Conservation (phyloP, 2,113 vertebrate genomes). For the Pristiophorus japonicus region DNA sequence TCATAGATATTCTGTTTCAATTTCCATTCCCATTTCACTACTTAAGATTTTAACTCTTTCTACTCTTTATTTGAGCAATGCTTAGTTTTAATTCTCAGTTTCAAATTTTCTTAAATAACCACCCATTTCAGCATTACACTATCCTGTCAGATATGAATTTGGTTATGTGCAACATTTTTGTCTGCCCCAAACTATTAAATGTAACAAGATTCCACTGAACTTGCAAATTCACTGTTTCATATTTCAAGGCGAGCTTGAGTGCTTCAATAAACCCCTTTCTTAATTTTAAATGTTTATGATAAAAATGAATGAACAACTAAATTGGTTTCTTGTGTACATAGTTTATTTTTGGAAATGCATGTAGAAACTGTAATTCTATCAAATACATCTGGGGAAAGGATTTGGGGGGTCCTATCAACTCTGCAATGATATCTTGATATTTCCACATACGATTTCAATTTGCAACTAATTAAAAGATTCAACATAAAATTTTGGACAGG, state of each 20-base stretch:
- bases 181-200: slow-evolving; percentile 23
- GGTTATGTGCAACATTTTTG: slow-evolving; percentile 25
- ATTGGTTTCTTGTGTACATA: slow-evolving; percentile 36
- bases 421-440: slow-evolving; percentile 29
- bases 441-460: slow-evolving; percentile 35
- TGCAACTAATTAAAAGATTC: slow-evolving; percentile 32
- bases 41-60: slow-evolving; percentile 32
- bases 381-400: slow-evolving; percentile 30
- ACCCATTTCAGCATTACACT: neutral
- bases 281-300: slow-evolving; percentile 29
- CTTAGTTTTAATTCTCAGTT: slow-evolving; percentile 10
- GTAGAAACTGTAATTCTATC: slow-evolving; percentile 28
- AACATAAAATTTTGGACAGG: slow-evolving; percentile 25
- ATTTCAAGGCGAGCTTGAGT: slow-evolving; percentile 29
- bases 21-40: slow-evolving; percentile 14
- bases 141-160: neutral
- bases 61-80: slow-evolving; percentile 18
- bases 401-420: slow-evolving; percentile 29
- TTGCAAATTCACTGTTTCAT: slow-evolving; percentile 27
- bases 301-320: slow-evolving; percentile 1
- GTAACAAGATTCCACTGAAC: slow-evolving; percentile 28
- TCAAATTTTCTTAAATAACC: slow-evolving; percentile 11
- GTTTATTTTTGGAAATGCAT: slow-evolving; percentile 31
- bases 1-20: slow-evolving; percentile 37
- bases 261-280: slow-evolving; percentile 32